Evolutionary conservation across 1,140 invertebrate genomes (phyloP).

Genomic region (Penaeus vannamei): DNA sequence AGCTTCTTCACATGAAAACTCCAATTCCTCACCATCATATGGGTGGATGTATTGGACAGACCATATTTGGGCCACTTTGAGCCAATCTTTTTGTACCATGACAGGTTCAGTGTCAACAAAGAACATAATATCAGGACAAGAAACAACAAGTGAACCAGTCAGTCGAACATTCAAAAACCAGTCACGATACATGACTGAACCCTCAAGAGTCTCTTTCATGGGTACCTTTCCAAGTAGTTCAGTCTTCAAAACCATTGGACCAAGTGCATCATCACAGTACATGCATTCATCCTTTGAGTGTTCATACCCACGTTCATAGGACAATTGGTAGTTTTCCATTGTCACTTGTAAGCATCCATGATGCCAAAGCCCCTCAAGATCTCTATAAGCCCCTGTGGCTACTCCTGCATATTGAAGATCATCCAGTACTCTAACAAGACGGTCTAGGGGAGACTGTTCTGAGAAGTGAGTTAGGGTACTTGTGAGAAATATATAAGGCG

Average conservation of each 20-base stretch:
- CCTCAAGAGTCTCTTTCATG: conserved; percentile 67
- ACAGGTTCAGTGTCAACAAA: conserved; percentile 60
- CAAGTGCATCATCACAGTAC: conserved; percentile 70
- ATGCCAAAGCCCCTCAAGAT: conserved; percentile 69
- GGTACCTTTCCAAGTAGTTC: conserved; percentile 53
- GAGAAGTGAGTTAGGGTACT: conserved; percentile 68
- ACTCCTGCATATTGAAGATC: conserved; percentile 60
- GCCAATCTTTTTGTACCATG: conserved; percentile 51
- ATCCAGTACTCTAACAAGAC: conserved; percentile 69
- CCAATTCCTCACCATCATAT: conserved; percentile 44
- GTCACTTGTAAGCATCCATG: conserved; percentile 70
- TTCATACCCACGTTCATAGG: conserved; percentile 70
- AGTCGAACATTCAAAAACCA: conserved; percentile 69
- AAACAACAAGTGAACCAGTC: conserved; percentile 57
- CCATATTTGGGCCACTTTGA: conserved; percentile 66
- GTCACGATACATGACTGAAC: conserved; percentile 68
- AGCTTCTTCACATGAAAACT: conserved; percentile 67
- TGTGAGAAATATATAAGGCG: conserved; percentile 70
- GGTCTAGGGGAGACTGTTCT: conserved; percentile 68
- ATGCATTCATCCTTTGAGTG: conserved; percentile 70
- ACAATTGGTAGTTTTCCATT: conserved; percentile 69
- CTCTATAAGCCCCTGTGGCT: conserved; percentile 69
- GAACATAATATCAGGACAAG: conserved; percentile 70
- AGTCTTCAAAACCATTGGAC: conserved; percentile 69
- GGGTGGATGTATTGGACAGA: conserved; percentile 60